These are phyloP conservation scores for Columba livia DNA, from an alignment of 2,113 vertebrate species.

Conservation along the genomic window DNA sequence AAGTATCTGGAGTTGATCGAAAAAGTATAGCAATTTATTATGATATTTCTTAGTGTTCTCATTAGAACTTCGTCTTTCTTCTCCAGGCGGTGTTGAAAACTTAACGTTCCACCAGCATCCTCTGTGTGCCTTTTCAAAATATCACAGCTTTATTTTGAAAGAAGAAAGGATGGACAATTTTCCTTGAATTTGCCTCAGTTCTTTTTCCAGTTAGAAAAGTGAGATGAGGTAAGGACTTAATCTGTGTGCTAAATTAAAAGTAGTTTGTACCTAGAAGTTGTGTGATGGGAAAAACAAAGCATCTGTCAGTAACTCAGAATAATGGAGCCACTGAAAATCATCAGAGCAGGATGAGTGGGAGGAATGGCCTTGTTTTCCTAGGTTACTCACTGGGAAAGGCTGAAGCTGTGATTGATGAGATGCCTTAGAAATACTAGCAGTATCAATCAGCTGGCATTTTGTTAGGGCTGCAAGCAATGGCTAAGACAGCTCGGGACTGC, in stretches of 20 bases:
- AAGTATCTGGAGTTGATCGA: background rate
- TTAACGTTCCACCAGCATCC: background rate
- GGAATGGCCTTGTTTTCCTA: constrained; percentile 15
- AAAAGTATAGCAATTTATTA: background rate
- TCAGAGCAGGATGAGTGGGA: background rate
- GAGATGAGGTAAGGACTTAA: background rate
- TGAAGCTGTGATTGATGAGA: constrained; percentile 29
- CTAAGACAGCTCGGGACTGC: background rate
- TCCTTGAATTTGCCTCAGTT: background rate
- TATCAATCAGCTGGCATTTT: constrained; percentile 7
- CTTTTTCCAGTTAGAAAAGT: background rate
- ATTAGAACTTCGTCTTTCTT: background rate
- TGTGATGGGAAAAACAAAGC: background rate
- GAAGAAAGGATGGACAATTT: background rate
- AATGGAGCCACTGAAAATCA: background rate
- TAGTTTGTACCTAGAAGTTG: background rate
- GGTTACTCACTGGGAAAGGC: background rate
- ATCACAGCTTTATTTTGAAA: background rate
- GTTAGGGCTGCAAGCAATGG: background rate
- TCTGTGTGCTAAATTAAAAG: background rate
- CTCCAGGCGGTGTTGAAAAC: background rate
- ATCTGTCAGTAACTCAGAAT: background rate
- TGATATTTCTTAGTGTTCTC: background rate
- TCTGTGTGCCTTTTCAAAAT: background rate
- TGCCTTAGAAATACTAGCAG: background rate